Evolutionary conservation across 53 echinoderm and acorn worm genomes (phyloP), one percentile per base, ranked within the genome.

Genomic region (Echinarachnius parma): DNA sequence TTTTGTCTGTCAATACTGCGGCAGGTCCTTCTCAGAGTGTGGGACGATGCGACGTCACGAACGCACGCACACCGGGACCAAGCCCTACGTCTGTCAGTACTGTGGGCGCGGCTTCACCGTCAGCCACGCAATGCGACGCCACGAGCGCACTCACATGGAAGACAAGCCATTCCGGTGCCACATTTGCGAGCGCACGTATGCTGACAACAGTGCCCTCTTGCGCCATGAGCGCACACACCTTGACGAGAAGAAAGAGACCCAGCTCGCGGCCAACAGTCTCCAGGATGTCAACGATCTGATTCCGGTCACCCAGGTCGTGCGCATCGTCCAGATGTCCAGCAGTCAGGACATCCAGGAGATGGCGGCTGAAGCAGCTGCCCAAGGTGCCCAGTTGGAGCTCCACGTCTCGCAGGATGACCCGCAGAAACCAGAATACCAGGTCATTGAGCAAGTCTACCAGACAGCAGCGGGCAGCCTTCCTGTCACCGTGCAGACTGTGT

Each of bases 101-200:
- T 78, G 79, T 28, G 79, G 79, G 21, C 64, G 79, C 21, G 39
- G 66, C 29, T 78, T 78, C 29, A 66, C 79, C 13, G 79, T 78
- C 4, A 78, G 66, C 53, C 64, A 66, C 44, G 66, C 64, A 13
- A 78, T 78, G 79, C 31, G 44, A n/a, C 79, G 64, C 1, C 79
- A 78, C 34, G 79, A 78, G 55, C 66, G 79, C 7, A 78, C 79
- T 3, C 79, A 78, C 35, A 44, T 56, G 9, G 78, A 57, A 29
- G 66, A 66, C 21, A 64, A 66, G 33, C 79, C 79, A 9, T 78
- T 29, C 57, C 64, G 64, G 21, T 78, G 79, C 54, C 20, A 39
- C 3, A 42, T 78, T 15, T 78, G 79, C 28, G 79, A 66, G 15
- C 64, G 66, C 36, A 48, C 64, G 16, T 78, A 65, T 53, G 66